Evolutionary conservation across 2,113 vertebrate species (phyloP), one percentile per base, ranked within the genome.

Genomic region (Pedetes capensis): DNA sequence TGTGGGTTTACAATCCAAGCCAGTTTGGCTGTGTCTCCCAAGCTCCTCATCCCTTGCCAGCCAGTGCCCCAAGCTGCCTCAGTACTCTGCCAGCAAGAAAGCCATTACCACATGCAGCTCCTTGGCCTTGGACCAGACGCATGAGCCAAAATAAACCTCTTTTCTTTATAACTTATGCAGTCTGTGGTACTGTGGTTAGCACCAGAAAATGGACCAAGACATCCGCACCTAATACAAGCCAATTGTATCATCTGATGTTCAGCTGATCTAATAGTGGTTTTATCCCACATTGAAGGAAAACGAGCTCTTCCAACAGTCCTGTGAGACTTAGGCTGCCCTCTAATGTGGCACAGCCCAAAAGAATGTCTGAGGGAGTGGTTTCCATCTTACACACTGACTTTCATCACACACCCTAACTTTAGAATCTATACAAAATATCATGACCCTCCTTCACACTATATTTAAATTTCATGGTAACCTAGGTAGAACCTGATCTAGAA

Each of bases 321-420:
- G 23, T 51, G n/a, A 71, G 49, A 17, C 74, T 32, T 0, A 20
- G 1, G 42, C 64, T 22, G 22, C 17, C 79, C 64, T 71, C 78
- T 64, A 32, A 23, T 0, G 0, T 25, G 32, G 55, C 72, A 42
- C 3, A 2, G 27, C 47, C 61, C 7, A 0, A 14, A 69, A 37
- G 7, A 17, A 20, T 4, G n/a, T 55, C 83, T 44, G 29, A 1
- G n/a, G 29, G n/a, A 57, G 39, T 25, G 10, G 17, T 9, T 55
- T 32, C 4, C 66, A 57, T 57, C 51, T 57, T 29, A 20, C 27
- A 6, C 5, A 42, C 32, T 17, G 32, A 83, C n/a, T 64, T 66
- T 49, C 23, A 34, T 22, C n/a, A 44, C 2, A 34, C 14, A 47
- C 5, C 32, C 68, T 71, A 76, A 37, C 55, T 87, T 29, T 14